phyloP scores from a whole-genome alignment of 2,797 vertebrate genomes.

The Pelochelys cantorii region DNA sequence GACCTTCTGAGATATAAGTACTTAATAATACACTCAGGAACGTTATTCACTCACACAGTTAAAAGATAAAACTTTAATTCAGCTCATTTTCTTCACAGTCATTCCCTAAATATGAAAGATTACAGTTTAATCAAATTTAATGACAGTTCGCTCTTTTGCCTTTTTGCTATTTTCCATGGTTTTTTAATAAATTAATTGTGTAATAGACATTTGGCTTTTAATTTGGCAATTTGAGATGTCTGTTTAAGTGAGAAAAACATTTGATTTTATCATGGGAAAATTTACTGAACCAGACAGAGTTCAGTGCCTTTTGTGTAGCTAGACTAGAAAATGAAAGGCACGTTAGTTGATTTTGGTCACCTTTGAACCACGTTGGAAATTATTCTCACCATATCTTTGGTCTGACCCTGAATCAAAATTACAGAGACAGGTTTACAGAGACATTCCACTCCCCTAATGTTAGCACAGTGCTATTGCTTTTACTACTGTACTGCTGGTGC shows the following conservation, averaged over 20 bases:
- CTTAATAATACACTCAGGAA: slow-evolving; percentile 65
- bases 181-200: not conserved
- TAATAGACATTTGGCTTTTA: not conserved
- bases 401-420: not conserved
- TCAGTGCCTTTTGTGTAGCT: not conserved
- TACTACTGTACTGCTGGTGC: accelerated
- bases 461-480: not conserved
- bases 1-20: slow-evolving; percentile 39
- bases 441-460: not conserved
- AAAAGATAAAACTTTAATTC: slow-evolving; percentile 54
- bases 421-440: slow-evolving; percentile 11
- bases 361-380: not conserved
- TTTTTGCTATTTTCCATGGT: not conserved
- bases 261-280: not conserved
- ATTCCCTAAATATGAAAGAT: slow-evolving; percentile 29
- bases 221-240: not conserved
- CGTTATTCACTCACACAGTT: slow-evolving; percentile 63
- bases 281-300: not conserved
- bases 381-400: slow-evolving; percentile 23
- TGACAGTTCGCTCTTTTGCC: not conserved
- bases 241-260: not conserved
- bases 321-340: slow-evolving; percentile 24
- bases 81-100: slow-evolving; percentile 30
- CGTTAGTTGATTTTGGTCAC: slow-evolving; percentile 9
- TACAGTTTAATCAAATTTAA: slow-evolving; percentile 46